Conservation (phyloP, 35 echinoderm and acorn worm genomes). For the Antedon bifida region DNA sequence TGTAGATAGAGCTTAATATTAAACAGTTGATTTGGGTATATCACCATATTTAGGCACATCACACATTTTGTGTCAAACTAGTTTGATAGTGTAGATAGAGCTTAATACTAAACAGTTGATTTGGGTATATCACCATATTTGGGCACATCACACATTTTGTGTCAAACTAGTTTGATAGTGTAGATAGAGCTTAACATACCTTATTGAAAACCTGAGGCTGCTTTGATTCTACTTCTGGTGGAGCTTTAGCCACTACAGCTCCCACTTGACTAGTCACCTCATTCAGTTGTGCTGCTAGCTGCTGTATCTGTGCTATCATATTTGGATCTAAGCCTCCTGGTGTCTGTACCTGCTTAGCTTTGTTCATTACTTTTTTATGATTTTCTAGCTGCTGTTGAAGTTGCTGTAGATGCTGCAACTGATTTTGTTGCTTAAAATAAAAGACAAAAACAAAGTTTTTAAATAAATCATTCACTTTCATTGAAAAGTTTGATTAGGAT, state of each 20-base stretch:
- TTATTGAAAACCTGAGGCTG: neutral
- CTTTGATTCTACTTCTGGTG: neutral
- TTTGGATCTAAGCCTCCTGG: conserved; percentile 27
- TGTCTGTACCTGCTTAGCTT: conserved; percentile 11
- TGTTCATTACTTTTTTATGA: conserved; percentile 37
- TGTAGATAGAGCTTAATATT: no score
- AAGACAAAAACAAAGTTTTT: neutral
- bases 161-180: no score
- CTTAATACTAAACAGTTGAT: no score
- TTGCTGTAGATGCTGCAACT: conserved; percentile 77
- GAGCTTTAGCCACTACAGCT: conserved; percentile 8
- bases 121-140: no score
- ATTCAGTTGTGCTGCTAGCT: conserved; percentile 53
- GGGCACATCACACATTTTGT: no score
- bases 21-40: no score
- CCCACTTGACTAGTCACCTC: conserved; percentile 52
- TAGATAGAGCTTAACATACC: neutral
- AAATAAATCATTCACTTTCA: no score
- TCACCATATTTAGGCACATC: no score
- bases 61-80: no score
- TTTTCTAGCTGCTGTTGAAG: conserved; percentile 77
- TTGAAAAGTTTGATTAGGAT: no score
- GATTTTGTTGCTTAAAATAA: conserved; percentile 81
- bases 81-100: no score
- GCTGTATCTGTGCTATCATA: conserved; percentile 71